Evolutionary conservation across 2,888 invertebrate genomes (phyloP).

Genomic region (Phrixothrix hirtus): DNA sequence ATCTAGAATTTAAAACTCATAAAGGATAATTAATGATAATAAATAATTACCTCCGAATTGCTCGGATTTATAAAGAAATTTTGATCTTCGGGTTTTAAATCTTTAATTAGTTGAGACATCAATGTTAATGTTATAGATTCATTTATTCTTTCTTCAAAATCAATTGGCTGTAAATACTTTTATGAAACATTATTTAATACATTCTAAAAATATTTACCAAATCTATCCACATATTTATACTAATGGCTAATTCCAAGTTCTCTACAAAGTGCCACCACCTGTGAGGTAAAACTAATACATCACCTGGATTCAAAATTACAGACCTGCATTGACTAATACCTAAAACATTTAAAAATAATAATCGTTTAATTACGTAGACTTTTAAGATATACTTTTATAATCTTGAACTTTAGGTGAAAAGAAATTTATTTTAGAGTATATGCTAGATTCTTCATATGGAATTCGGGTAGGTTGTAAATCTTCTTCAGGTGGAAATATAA

Average conservation of each 20-base stretch:
- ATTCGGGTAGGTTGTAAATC: slow-evolving; percentile 78
- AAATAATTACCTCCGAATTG: slow-evolving; percentile 3
- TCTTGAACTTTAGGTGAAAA: slow-evolving; percentile 64
- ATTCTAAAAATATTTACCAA: slow-evolving; percentile 58
- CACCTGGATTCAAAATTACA: slow-evolving; percentile 77
- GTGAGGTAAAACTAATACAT: slow-evolving; percentile 84
- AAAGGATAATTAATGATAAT: neutral
- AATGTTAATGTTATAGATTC: slow-evolving; percentile 72
- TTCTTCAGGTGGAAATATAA: slow-evolving; percentile 82
- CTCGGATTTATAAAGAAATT: slow-evolving; percentile 58
- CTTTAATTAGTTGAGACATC: slow-evolving; percentile 64
- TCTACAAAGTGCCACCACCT: slow-evolving; percentile 99
- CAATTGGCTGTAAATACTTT: slow-evolving; percentile 46
- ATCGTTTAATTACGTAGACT: no score
- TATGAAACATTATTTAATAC: neutral
- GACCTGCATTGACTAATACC: slow-evolving; percentile 48
- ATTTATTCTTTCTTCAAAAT: slow-evolving; percentile 60
- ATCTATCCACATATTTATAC: slow-evolving; percentile 74
- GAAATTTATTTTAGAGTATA: slow-evolving; percentile 85
- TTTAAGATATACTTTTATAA: slow-evolving; percentile 55
- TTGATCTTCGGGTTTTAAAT: slow-evolving; percentile 58
- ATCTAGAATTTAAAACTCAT: neutral
- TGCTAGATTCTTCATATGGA: slow-evolving; percentile 95
- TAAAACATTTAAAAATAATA: no score
- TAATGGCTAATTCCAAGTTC: slow-evolving; percentile 72